A percentile compares a stretch with the other conserved stretches of the same genome.
phyloP scores from a whole-genome alignment of 2,888 invertebrate species.

The Harmothoe impar region DNA sequence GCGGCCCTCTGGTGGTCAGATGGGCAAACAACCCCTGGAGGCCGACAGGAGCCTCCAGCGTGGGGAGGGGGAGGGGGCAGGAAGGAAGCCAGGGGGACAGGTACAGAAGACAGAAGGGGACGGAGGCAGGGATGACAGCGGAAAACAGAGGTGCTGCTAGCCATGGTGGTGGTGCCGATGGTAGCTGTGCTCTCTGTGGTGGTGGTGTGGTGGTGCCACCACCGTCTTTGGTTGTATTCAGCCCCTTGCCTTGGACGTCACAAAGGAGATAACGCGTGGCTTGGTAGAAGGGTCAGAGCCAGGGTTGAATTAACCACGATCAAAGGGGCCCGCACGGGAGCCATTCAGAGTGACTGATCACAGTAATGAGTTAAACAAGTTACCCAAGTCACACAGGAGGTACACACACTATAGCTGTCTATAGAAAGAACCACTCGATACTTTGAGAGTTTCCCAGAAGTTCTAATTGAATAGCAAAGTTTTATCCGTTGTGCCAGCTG shows the following conservation, averaged over 20 bases:
- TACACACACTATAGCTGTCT: no score
- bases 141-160: no score
- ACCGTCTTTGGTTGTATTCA: not conserved
- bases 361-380: conserved; percentile 15
- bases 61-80: not conserved
- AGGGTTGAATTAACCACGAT: not conserved
- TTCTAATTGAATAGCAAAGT: no score
- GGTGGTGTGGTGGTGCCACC: no score
- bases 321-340: not conserved
- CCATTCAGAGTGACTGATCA: not conserved
- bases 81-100: not conserved
- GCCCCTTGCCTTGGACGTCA: not conserved
- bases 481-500: no score
- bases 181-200: no score
- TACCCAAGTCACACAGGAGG: not conserved
- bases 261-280: conserved; percentile 14
- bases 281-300: not conserved
- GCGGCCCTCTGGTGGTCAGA: not conserved
- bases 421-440: no score
- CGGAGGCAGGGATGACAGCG: no score
- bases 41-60: not conserved
- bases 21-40: not conserved
- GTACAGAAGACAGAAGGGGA: no score
- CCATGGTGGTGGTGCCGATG: no score
- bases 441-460: no score